These are phyloP conservation scores for Numenius arquata DNA, from an alignment of 2,113 vertebrate species.

Conservation along the genomic window DNA sequence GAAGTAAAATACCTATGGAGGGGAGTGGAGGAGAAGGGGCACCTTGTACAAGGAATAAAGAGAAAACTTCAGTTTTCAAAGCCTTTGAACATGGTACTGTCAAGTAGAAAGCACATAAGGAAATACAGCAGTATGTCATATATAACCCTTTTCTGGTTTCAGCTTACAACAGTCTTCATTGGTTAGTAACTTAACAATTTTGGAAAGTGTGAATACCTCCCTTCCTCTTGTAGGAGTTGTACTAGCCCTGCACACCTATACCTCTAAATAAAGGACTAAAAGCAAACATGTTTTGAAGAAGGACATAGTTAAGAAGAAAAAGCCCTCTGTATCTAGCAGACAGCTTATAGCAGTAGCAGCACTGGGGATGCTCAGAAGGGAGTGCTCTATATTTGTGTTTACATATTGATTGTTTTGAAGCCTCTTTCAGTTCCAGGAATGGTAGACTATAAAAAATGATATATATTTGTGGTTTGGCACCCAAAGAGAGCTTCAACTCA, in stretches of 20 bases:
- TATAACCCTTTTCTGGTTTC: background rate
- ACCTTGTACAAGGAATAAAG: background rate
- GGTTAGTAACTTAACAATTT: background rate
- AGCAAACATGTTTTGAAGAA: background rate
- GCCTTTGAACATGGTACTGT: background rate
- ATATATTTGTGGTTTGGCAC: slow-evolving; percentile 76
- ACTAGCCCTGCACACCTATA: background rate
- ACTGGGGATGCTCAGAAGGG: background rate
- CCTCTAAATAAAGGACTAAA: background rate
- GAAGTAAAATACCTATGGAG: background rate
- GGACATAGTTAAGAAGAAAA: background rate
- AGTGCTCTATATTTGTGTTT: slow-evolving; percentile 36
- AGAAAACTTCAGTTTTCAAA: background rate
- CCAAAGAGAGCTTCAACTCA: slow-evolving; percentile 46
- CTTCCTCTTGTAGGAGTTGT: background rate
- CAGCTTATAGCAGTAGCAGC: background rate
- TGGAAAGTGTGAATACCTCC: background rate
- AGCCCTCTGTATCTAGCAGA: background rate
- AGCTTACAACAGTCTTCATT: background rate
- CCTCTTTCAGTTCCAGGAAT: slow-evolving; percentile 73
- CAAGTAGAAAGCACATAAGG: background rate
- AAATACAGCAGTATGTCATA: background rate
- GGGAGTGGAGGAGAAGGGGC: background rate
- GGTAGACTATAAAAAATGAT: slow-evolving; percentile 59
- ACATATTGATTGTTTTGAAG: slow-evolving; percentile 43